Evolutionary conservation across 2,888 invertebrate genomes (phyloP).

Genomic region (Hedya salicella): DNA sequence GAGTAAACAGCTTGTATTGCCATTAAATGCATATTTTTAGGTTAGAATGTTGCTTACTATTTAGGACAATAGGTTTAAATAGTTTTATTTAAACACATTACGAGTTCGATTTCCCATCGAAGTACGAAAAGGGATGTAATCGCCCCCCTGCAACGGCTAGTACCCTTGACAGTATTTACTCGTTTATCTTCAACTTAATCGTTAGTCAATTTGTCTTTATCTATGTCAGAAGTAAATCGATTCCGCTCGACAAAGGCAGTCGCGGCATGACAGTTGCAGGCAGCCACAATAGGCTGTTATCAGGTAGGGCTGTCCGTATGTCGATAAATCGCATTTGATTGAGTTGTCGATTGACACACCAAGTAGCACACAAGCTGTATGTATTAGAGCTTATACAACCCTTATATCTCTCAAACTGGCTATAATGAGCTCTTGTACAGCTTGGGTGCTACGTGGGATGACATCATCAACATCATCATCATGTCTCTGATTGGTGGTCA

Average conservation of each 20-base stretch:
- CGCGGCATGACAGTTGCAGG: conserved; percentile 28
- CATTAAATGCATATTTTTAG: too few relatives aligned
- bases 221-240: conserved; percentile 34
- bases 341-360: conserved; percentile 23
- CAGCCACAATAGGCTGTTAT: conserved; percentile 24
- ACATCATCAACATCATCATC: too few relatives aligned
- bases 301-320: conserved; percentile 4
- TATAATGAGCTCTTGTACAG: too few relatives aligned
- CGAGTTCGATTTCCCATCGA: not conserved
- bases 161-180: not conserved
- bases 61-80: too few relatives aligned
- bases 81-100: too few relatives aligned
- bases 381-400: too few relatives aligned
- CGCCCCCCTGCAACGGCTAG: not conserved
- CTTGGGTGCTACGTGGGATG: too few relatives aligned
- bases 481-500: too few relatives aligned
- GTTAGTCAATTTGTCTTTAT: conserved; percentile 30
- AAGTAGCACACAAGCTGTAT: too few relatives aligned
- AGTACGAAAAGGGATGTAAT: not conserved
- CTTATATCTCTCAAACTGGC: too few relatives aligned
- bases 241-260: conserved; percentile 21
- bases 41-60: too few relatives aligned
- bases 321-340: conserved; percentile 12
- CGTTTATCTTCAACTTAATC: conserved; percentile 26
- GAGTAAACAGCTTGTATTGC: too few relatives aligned